phyloP scores from a whole-genome alignment of 2,797 vertebrate species.

The Odontamblyopus rebecca region DNA sequence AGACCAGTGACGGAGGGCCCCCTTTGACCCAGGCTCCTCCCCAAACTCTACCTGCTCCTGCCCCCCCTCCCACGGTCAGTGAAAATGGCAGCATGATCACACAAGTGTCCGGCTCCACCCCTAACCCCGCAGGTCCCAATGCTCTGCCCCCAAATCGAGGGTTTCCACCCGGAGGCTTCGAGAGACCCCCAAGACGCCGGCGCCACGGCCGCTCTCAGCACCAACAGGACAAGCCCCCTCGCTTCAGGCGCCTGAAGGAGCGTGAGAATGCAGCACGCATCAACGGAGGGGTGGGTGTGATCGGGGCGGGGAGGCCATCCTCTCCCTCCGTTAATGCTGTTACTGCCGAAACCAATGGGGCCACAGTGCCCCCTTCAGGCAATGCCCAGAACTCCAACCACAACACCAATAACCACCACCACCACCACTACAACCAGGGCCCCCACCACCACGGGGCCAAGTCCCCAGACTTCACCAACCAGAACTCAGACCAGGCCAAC shows the following conservation, averaged over 20 bases:
- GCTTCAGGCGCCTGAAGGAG: constrained; percentile 90
- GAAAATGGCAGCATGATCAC: constrained; percentile 72
- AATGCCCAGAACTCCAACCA: constrained; percentile 70
- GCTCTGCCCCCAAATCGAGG: constrained; percentile 56
- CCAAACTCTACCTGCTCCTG: constrained; percentile 44
- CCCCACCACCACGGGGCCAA: constrained; percentile 87
- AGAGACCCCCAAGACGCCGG: constrained; percentile 81
- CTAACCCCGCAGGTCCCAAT: constrained; percentile 65
- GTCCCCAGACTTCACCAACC: constrained; percentile 91
- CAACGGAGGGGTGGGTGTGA: constrained; percentile 76
- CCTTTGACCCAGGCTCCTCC: constrained; percentile 65
- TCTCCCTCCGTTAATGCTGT: constrained; percentile 67
- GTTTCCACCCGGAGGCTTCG: constrained; percentile 76
- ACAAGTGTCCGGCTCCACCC: constrained; percentile 52
- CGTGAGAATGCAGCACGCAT: constrained; percentile 86
- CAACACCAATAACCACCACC: constrained; percentile 75
- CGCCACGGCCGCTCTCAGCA: constrained; percentile 88
- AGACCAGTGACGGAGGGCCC: constrained; percentile 63
- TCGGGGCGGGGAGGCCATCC: constrained; percentile 62
- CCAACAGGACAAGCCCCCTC: constrained; percentile 93
- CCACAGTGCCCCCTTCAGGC: constrained; percentile 46
- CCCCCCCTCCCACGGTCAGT: constrained; percentile 49
- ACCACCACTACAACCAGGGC: constrained; percentile 77
- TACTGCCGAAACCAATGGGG: constrained; percentile 68
- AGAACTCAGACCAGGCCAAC: constrained; percentile 95